Conservation (phyloP, 2,113 vertebrate genomes). For the Orcinus orca region DNA sequence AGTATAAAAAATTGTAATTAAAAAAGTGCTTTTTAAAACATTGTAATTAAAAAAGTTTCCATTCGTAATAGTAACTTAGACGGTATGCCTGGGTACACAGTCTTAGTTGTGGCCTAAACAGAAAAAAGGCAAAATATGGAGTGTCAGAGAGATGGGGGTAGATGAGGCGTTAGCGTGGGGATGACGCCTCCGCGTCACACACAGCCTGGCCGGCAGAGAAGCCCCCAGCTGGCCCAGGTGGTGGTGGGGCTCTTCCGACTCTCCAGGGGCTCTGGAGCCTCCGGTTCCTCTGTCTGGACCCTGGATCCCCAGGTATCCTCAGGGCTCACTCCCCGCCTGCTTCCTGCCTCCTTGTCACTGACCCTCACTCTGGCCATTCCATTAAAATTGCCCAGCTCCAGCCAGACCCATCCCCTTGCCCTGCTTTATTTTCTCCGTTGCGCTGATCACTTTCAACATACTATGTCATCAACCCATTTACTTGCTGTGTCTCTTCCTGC, state of each 20-base stretch:
- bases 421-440: not conserved
- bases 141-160: not conserved
- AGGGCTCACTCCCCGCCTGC: not conserved
- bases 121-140: not conserved
- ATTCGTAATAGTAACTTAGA: not conserved
- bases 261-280: not conserved
- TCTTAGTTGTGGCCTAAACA: not conserved
- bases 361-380: not conserved
- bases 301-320: not conserved
- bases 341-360: not conserved
- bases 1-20: not conserved
- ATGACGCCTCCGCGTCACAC: accelerated
- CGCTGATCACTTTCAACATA: not conserved
- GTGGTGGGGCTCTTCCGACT: accelerated
- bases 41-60: not conserved
- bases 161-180: accelerated
- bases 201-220: too few species aligned
- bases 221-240: too few species aligned
- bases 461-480: not conserved
- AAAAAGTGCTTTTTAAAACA: not conserved
- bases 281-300: not conserved
- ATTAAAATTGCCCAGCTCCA: not conserved
- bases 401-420: accelerated
- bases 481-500: too few species aligned
- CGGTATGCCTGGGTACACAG: not conserved